Evolutionary conservation across 2,113 vertebrate species (phyloP), one percentile per base, ranked within the genome.

Genomic region (Helogale parvula): DNA sequence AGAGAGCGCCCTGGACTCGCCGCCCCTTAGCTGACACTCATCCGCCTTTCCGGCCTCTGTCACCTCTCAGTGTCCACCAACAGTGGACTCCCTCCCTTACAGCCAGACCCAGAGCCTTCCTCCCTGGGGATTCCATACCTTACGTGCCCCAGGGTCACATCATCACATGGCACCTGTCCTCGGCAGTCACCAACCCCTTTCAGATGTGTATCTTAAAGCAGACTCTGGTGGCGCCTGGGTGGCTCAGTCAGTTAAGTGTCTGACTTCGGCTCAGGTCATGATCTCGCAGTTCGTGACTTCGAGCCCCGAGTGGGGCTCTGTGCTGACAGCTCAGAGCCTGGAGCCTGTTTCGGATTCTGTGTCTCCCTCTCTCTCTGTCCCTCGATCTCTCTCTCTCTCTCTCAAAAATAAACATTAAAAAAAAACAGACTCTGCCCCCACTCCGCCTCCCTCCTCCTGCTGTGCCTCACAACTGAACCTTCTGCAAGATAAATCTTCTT

Each of bases 121-220:
- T 76, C 77, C 54, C 76, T 9, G 13, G 27, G 41, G 29, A 72
- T 27, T 57, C 54, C 19, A 21, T 12, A 4, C 14, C 11, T 54
- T 6, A 16, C 11, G 1, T 47, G 45, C 45, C 45, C 4, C 8
- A 2, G 16, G 27, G 27, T 74, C 72, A 13, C 0, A 0, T 63
- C 86, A 57, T 68, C 8, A 0, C 1, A 21, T 15, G 35, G 57
- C 74, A 21, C 21, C 35, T 27, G 80, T 38, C 15, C 23, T 89
- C 45, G 3, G 12, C 1, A 11, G 16, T 8, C 2, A 3, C 11
- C 80, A 29, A 3, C 71, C 69, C 57, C n/a, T 19, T 5, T 63
- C 33, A 38, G 41, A 38, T 54, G 83, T 27, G 52, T 57, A 66
- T 23, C 29, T 54, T 35, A n/a, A 54, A 72, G 38, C 57, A 84